A percentile compares a stretch with the other conserved stretches of the same genome.
Conservation (phyloP, 2,888 invertebrate species). For the Chloroclystis v-ata region DNA sequence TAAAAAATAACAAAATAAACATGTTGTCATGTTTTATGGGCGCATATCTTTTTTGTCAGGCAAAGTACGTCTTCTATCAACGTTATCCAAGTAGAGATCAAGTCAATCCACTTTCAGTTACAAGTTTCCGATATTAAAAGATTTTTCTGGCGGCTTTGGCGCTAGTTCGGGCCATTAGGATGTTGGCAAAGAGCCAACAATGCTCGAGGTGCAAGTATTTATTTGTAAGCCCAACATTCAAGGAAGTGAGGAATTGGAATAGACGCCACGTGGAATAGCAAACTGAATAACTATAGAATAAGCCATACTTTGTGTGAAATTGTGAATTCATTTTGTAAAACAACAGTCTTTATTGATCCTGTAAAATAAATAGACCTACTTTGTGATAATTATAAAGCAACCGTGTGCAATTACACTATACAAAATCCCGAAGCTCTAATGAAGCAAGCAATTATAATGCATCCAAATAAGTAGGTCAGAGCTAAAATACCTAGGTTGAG, state of each 20-base stretch:
- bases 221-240: conserved; percentile 73
- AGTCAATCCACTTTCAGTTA: conserved; percentile 60
- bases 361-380: no score
- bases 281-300: conserved; percentile 23
- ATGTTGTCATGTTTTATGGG: no score
- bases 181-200: conserved; percentile 61
- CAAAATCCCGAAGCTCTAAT: conserved; percentile 1
- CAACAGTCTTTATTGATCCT: no score
- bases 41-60: no score
- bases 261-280: conserved; percentile 61
- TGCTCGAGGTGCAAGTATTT: conserved; percentile 65
- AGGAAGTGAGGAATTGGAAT: conserved; percentile 73
- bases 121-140: conserved; percentile 62
- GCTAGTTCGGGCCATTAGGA: conserved; percentile 68
- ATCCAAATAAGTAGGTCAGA: conserved; percentile 17
- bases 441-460: conserved; percentile 11
- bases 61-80: conserved; percentile 5
- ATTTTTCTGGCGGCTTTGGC: conserved; percentile 65
- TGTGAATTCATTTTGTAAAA: no score
- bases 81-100: conserved; percentile 39
- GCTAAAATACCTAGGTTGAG: conserved; percentile 13
- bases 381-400: not conserved
- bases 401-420: not conserved
- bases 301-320: no score
- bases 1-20: no score